phyloP scores from a whole-genome alignment of 1,140 invertebrate species.

The Babylonia areolata region DNA sequence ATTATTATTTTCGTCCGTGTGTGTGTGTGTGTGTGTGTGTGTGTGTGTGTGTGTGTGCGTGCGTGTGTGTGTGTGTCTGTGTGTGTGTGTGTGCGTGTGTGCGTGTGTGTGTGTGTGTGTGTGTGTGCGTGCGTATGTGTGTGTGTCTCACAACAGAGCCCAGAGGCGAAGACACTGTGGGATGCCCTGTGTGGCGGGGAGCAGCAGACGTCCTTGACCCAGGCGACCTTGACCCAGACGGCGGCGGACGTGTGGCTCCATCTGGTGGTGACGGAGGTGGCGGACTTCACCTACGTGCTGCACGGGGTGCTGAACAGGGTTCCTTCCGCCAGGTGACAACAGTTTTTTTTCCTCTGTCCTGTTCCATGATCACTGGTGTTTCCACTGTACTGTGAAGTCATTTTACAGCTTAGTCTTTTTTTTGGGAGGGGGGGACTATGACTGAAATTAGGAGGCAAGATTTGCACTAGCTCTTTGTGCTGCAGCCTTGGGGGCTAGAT shows the following conservation, averaged over 20 bases:
- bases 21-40: no score
- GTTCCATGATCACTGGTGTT: no score
- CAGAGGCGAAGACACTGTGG: background rate
- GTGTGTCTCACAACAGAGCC: conserved; percentile 12
- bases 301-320: conserved; percentile 14
- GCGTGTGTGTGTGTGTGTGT: background rate
- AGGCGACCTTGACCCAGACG: background rate
- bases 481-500: no score
- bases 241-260: background rate
- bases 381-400: no score
- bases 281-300: conserved; percentile 11
- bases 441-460: no score
- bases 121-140: background rate
- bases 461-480: no score
- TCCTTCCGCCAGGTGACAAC: background rate
- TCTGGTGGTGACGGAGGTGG: background rate
- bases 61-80: background rate
- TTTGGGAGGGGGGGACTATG: no score
- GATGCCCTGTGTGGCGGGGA: background rate
- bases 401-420: no score
- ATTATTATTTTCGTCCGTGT: no score
- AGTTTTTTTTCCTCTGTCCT: no score
- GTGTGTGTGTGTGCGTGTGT: background rate
- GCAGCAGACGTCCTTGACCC: background rate
- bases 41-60: background rate